phyloP scores from a whole-genome alignment of 2,888 invertebrate genomes.

The Oscheius sp. region DNA sequence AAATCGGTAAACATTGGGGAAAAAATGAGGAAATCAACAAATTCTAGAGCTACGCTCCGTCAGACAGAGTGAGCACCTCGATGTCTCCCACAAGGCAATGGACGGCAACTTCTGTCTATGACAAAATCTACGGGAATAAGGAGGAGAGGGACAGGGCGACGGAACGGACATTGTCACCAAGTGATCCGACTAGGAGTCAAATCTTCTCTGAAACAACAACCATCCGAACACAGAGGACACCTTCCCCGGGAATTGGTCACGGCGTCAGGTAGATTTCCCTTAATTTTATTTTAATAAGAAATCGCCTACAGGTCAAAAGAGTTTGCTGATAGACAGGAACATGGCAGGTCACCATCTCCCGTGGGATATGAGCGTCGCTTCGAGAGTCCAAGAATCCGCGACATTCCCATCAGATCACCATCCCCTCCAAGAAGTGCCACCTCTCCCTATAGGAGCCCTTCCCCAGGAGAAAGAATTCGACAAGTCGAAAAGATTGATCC shows the following conservation, averaged over 20 bases:
- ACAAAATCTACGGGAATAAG: constrained; percentile 47
- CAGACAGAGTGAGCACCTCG: constrained; percentile 46
- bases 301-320: constrained; percentile 43
- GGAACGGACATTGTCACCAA: constrained; percentile 40
- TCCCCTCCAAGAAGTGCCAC: constrained; percentile 45
- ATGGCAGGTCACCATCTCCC: constrained; percentile 48
- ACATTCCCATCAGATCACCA: constrained; percentile 45
- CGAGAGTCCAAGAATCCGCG: constrained; percentile 16
- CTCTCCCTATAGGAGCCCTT: constrained; percentile 41
- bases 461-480: constrained; percentile 48
- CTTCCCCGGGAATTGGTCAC: constrained; percentile 40
- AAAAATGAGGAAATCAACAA: neutral
- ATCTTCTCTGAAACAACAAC: constrained; percentile 51
- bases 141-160: constrained; percentile 24
- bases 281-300: too few relatives aligned
- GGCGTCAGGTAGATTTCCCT: constrained; percentile 9
- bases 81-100: constrained; percentile 53
- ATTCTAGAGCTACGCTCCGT: constrained; percentile 28
- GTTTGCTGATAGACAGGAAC: constrained; percentile 51
- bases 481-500: constrained; percentile 59
- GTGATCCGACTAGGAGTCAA: constrained; percentile 34
- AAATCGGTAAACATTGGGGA: too few relatives aligned
- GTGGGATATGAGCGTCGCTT: constrained; percentile 24
- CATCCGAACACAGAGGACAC: constrained; percentile 47
- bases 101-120: constrained; percentile 50